These are phyloP conservation scores for Epinephelus fuscoguttatus DNA, from an alignment of 2,113 vertebrate species.

Conservation along the genomic window DNA sequence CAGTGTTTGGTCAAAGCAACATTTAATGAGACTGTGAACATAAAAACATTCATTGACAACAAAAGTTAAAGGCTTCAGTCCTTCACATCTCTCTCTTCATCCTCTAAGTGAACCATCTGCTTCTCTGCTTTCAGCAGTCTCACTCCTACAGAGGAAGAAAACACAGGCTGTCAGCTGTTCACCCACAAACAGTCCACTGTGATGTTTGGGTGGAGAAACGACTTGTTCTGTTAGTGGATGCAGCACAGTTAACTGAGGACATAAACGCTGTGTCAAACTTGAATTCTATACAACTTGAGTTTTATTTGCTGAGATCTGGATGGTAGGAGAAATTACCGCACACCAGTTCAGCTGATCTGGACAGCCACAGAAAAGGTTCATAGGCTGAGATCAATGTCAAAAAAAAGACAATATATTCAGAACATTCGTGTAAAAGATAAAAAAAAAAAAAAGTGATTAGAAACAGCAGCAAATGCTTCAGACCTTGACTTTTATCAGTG, in stretches of 20 bases:
- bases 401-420: too few species aligned
- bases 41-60: not conserved
- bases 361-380: too few species aligned
- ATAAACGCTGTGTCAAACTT: too few species aligned
- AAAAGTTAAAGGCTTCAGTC: slow-evolving; percentile 28
- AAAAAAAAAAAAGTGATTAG: too few species aligned
- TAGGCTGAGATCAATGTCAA: too few species aligned
- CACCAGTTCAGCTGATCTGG: too few species aligned
- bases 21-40: slow-evolving; percentile 11
- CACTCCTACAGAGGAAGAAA: slow-evolving; percentile 83
- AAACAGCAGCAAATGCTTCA: too few species aligned
- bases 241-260: not conserved
- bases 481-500: too few species aligned
- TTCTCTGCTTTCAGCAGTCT: slow-evolving; percentile 85
- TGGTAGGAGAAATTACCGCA: too few species aligned
- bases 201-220: not conserved
- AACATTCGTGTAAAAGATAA: too few species aligned
- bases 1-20: not conserved
- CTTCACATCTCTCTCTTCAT: slow-evolving; percentile 88
- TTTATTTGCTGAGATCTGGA: too few species aligned
- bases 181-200: not conserved
- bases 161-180: not conserved
- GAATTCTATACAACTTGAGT: too few species aligned
- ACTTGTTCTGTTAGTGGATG: not conserved
- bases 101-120: slow-evolving; percentile 87